Conservation (phyloP, 92 coral and sea anemone species). For the Siderastrea siderea region DNA sequence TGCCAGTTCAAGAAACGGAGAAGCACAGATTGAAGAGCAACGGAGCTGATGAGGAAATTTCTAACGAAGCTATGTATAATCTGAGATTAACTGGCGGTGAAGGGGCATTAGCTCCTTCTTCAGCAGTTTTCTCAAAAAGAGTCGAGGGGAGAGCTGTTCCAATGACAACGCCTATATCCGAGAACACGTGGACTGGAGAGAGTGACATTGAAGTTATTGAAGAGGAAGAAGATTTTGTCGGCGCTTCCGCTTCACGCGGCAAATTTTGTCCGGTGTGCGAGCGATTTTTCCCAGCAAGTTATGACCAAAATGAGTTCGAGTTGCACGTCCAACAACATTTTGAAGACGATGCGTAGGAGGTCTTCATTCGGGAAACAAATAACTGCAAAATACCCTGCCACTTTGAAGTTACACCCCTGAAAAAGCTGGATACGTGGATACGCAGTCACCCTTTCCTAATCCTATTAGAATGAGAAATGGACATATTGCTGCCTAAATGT, state of each 20-base stretch:
- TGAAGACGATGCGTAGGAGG: constrained; percentile 23
- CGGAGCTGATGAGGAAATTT: not conserved
- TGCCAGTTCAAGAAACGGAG: constrained; percentile 78
- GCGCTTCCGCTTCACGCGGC: constrained; percentile 51
- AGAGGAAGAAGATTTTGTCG: constrained; percentile 63
- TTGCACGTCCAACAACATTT: constrained; percentile 75
- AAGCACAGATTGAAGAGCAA: not conserved
- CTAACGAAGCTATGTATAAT: not conserved
- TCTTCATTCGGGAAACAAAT: not conserved
- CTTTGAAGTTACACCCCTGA: not conserved
- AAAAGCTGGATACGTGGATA: no score
- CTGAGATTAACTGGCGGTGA: not conserved
- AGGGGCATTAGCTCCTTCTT: not conserved
- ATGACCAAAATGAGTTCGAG: constrained; percentile 65
- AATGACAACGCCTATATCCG: constrained; percentile 14
- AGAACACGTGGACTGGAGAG: constrained; percentile 37
- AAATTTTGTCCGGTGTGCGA: constrained; percentile 81
- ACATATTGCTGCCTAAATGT: no score
- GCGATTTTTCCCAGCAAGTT: constrained; percentile 28
- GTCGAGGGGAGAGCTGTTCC: not conserved
- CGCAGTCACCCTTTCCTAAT: no score
- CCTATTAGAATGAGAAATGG: no score
- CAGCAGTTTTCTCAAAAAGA: not conserved
- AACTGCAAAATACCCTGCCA: not conserved
- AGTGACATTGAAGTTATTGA: constrained; percentile 69